Base-by-base conservation (phyloP, 2,888 invertebrate genomes). In the Diploptera punctata region DNA sequence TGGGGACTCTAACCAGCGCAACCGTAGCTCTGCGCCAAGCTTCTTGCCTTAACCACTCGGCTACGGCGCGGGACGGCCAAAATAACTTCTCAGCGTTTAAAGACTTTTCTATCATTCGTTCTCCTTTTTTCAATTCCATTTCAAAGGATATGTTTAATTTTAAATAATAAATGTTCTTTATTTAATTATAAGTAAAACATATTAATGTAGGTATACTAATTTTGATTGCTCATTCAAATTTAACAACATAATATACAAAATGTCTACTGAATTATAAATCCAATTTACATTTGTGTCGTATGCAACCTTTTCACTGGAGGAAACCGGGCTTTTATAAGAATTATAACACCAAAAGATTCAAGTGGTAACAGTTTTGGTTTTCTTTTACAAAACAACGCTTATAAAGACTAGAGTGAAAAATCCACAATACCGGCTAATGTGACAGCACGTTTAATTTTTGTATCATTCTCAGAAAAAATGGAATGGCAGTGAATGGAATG, bases 401-500 rank as follows among this genome's bases (percentile, higher is more conserved):
- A 44, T n/a, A 57, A 57, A 24, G 65, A 65, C 65, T 65, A 65
- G 65, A 65, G 47, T 57, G 31, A 9, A 5, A 24, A 29, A 57
- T 57, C 13, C n/a, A 57, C 57, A n/a, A 10, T 24, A 21, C 52
- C 24, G 24, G 7, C 24, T 24, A 24, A 24, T 13, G 24, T 52
- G 9, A 52, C 10, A 49, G 10, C 18, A 24, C 13, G 19, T 52
- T 19, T n/a, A 33, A 10, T 33, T 33, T 33, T 33, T 33, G 33
- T 29, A 4, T 19, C 13, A 29, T 57, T 29, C 57, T 29, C 44
- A 61, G 21, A n/a, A 61, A 61, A 19, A 18, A 2, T 61, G 61
- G 26, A 65, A 65, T 65, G 65, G 65, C 65, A 65, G 65, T 65
- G 65, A 18, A 43, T 18, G 47, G 47, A 65, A 65, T 47, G 26